Percentiles rank a stretch among this genome's conserved stretches.
phyloP scores from a whole-genome alignment of 2,797 vertebrate species.

The Sternarchorhynchus goeldii region DNA sequence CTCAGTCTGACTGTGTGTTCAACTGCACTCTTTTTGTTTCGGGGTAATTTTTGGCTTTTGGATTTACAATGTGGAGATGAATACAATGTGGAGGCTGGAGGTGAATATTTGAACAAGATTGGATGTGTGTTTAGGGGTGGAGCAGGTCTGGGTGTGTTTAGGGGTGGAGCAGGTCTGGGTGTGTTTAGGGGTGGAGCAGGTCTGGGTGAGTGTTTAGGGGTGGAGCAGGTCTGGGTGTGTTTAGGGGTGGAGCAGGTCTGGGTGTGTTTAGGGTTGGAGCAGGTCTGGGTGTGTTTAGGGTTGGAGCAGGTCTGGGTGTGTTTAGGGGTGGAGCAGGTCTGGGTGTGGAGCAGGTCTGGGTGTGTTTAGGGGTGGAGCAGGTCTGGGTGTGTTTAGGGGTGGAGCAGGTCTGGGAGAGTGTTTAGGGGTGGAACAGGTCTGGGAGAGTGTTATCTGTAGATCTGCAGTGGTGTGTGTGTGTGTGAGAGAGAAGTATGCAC shows the following conservation, averaged over 20 bases:
- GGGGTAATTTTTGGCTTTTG: too few relatives aligned
- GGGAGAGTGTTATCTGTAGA: constrained; percentile 60
- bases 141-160: constrained; percentile 59
- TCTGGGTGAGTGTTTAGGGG: not conserved
- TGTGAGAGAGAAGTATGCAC: constrained; percentile 50
- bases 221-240: constrained; percentile 9
- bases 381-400: too few relatives aligned
- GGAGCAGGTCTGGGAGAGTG: too few relatives aligned
- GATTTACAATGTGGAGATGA: too few relatives aligned
- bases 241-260: constrained; percentile 32
- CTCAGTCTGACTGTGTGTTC: too few relatives aligned
- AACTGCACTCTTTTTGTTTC: too few relatives aligned
- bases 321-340: too few relatives aligned
- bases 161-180: constrained; percentile 15
- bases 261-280: constrained; percentile 39
- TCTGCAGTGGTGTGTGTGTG: constrained; percentile 22
- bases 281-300: too few relatives aligned
- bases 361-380: too few relatives aligned
- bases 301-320: too few relatives aligned
- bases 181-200: not conserved
- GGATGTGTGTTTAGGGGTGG: constrained; percentile 5
- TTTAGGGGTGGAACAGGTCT: constrained; percentile 9
- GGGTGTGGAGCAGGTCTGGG: too few relatives aligned
- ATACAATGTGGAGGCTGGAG: too few relatives aligned
- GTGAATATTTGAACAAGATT: not conserved